Base-by-base conservation (phyloP, 37 sponge, comb jelly and placozoan species). In the Lycopodina hypogea region DNA sequence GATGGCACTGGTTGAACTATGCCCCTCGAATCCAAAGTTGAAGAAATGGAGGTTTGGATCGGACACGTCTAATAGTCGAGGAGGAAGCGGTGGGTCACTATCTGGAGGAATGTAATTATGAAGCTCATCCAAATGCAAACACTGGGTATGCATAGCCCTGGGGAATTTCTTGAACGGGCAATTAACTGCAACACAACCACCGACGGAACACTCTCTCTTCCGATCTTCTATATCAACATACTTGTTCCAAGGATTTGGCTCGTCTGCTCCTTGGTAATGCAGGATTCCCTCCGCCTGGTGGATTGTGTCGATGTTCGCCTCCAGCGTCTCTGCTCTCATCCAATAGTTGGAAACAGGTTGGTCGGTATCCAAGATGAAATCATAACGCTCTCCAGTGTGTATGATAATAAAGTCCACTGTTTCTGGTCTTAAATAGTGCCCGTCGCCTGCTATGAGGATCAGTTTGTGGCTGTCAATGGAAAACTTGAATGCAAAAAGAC, bases 351-450 rank as follows among this genome's bases (percentile, higher is more conserved):
- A 32, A 58, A 28, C 18, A 2, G 32, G 19, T 48, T 77, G 45
- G 64, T 67, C 29, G 28, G 72, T 68, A 14, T 71, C 42, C 26
- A 93, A 63, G 30, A 89, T 58, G 40, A 93, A 80, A 53, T 93
- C 94, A 37, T 93, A 93, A 6, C 94, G 75, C 53, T 93, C 94
- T 51, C 94, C 94, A 32, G 78, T 75, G 76, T 93, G 94, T 2
- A 93, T 66, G 3, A 93, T 86, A 68, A 93, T 84, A 66, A 71
- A 93, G 48, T 89, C 87, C 1, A 89, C 90, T 24, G 28, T 74
- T 6, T 42, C 59, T 21, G 76, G 80, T 28, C 82, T 28, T 41
- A 93, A 63, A 45, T 71, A 74, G 32, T 67, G 45, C 1, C 90
- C 94, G 80, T 93, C 94, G 17, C 81, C 76, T 0, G 94, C 80